Evolutionary conservation across 2,888 invertebrate genomes (phyloP), one percentile per base, ranked within the genome.

Genomic region (Ischnura elegans): DNA sequence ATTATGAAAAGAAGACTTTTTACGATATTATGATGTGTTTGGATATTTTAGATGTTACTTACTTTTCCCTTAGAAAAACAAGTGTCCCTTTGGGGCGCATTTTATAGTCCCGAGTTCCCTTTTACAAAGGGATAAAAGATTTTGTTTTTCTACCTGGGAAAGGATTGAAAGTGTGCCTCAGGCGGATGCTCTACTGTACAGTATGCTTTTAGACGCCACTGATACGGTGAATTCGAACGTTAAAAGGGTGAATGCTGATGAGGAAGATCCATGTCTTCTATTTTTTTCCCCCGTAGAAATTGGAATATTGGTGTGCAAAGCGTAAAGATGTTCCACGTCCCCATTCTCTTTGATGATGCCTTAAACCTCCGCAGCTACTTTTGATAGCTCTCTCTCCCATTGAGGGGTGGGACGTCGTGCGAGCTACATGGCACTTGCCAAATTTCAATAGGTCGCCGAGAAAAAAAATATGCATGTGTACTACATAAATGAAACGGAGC

Each of bases 361-460:
- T 29, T n/a, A n/a, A 13, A 76, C 36, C n/a, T 76, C 36, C 36
- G 10, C 76, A 25, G 61, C 61, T 61, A 25, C 61, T 61, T n/a
- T 61, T 61, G 61, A 61, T 36, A 21, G 36, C 36, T 76, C 0
- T 4, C n/a, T n/a, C n/a, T n/a, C n/a, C 36, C 21, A 76, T 36
- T 76, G 25, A 6, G 76, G 76, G 36, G 47, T 36, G 36, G 76
- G 36, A 16, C 10, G 10, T 76, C 76, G 36, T 36, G 43, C 61
- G 42, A n/a, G n/a, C n/a, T n/a, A 25, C 43, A n/a, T 45, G 25
- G 45, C 45, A 25, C 86, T 25, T n/a, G 43, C 46, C 90, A 19
- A 61, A 51, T 90, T 90, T 90, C 90, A 61, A 66, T 86, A 86
- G 86, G 5, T 36, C 76, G 42, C 25, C 36, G 51, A 46, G 46